Conservation (phyloP, 2,888 invertebrate species). For the Meganola albula region DNA sequence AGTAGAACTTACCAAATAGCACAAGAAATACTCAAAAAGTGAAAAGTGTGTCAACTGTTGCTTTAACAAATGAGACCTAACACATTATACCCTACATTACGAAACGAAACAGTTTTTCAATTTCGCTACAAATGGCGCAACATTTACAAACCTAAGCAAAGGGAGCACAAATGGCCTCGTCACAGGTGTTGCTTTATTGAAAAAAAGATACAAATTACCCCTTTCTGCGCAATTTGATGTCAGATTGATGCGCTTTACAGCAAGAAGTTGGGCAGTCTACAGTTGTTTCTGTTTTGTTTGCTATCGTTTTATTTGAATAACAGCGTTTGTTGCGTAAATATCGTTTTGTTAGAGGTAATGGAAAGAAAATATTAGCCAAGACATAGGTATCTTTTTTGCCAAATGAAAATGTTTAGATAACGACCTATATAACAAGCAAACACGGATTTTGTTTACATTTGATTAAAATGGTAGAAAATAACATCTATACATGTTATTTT, state of each 20-base stretch:
- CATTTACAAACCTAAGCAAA: slow-evolving; percentile 70
- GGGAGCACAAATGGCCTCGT: slow-evolving; percentile 57
- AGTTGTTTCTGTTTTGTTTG: slow-evolving; percentile 32
- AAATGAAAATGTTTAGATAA: too few species aligned
- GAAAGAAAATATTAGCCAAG: not conserved
- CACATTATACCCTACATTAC: too few species aligned
- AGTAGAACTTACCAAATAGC: too few species aligned
- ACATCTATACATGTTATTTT: not conserved
- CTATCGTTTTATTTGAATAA: slow-evolving; percentile 18
- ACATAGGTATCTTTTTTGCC: not conserved
- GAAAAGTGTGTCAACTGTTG: too few species aligned
- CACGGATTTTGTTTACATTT: too few species aligned
- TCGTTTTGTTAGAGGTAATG: slow-evolving; percentile 4
- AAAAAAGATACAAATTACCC: slow-evolving; percentile 73
- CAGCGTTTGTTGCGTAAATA: slow-evolving; percentile 18
- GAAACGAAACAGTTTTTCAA: slow-evolving; percentile 68
- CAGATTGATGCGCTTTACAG: slow-evolving; percentile 45
- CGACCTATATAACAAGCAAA: too few species aligned
- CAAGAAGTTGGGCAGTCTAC: slow-evolving; percentile 25
- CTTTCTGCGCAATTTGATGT: slow-evolving; percentile 57
- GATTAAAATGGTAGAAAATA: too few species aligned
- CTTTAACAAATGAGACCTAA: too few species aligned
- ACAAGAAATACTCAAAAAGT: too few species aligned
- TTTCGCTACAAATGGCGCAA: slow-evolving; percentile 68
- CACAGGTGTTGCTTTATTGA: slow-evolving; percentile 74